phyloP scores from a whole-genome alignment of 2,888 invertebrate species.

The Lacanobia wlatinum region DNA sequence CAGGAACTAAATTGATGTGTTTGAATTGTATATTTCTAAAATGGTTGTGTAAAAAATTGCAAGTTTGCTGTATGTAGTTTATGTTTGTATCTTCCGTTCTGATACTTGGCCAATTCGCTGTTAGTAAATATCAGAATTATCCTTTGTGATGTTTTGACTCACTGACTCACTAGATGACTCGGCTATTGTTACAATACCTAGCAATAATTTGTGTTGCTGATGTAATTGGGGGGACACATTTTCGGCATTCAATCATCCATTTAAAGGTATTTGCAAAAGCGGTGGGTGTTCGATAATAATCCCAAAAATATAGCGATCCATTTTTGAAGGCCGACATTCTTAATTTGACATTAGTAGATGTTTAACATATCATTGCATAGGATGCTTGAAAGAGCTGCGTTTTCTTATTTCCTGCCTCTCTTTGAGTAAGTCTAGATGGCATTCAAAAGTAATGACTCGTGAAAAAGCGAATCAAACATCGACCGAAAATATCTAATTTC shows the following conservation, averaged over 20 bases:
- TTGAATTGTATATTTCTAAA: background rate
- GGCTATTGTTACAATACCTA: slow-evolving; percentile 12
- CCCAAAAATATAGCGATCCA: slow-evolving; percentile 9
- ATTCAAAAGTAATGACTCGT: background rate
- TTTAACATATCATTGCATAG: slow-evolving; percentile 8
- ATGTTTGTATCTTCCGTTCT: slow-evolving; percentile 8
- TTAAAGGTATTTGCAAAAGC: slow-evolving; percentile 1
- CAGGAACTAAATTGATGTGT: slow-evolving; percentile 12
- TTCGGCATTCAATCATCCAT: background rate
- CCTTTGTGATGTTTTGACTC: slow-evolving; percentile 2
- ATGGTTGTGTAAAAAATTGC: background rate
- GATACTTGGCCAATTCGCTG: slow-evolving; percentile 8
- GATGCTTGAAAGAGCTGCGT: slow-evolving; percentile 1
- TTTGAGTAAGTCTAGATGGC: background rate
- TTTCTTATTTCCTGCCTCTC: background rate
- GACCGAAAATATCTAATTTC: background rate
- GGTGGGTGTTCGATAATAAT: slow-evolving; percentile 23
- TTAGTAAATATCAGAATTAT: slow-evolving; percentile 18
- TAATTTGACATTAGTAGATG: background rate
- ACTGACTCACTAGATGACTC: slow-evolving; percentile 2
- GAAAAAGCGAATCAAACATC: background rate
- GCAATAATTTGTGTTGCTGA: slow-evolving; percentile 3
- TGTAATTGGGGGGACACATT: slow-evolving; percentile 13
- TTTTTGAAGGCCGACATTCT: background rate
- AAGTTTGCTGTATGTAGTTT: slow-evolving; percentile 21